A percentile compares a stretch with the other conserved stretches of the same genome.
Conservation (phyloP, 2,113 vertebrate genomes). For the Elanoides forficatus region DNA sequence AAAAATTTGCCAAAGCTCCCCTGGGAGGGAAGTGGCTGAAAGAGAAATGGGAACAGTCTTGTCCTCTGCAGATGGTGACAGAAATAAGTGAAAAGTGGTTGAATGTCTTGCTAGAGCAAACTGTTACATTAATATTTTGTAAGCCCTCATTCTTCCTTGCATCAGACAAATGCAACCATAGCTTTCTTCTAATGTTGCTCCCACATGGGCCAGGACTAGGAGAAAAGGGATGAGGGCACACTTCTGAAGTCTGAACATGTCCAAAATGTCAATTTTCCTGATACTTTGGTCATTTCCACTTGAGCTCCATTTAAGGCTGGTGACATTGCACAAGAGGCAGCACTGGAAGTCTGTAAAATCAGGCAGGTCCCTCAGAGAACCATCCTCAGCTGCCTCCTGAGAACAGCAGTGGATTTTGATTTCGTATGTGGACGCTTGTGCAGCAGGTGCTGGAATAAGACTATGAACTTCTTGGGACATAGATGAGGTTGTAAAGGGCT, state of each 20-base stretch:
- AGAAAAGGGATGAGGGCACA: not conserved
- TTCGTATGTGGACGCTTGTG: not conserved
- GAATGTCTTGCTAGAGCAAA: not conserved
- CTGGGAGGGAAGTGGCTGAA: not conserved
- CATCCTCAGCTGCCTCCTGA: not conserved
- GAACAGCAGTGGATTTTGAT: rapidly evolving
- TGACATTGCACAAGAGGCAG: not conserved
- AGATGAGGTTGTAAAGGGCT: not conserved
- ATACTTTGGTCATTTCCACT: not conserved
- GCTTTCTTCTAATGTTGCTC: not conserved
- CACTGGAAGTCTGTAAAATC: not conserved
- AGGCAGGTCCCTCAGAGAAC: not conserved
- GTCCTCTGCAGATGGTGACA: not conserved
- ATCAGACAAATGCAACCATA: not conserved
- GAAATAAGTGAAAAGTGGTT: not conserved
- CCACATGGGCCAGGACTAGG: not conserved
- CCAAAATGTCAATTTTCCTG: not conserved
- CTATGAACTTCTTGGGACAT: no score
- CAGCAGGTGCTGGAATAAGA: not conserved
- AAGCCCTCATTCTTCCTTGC: not conserved
- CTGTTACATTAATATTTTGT: not conserved
- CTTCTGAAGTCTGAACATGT: not conserved
- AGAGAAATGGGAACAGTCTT: not conserved
- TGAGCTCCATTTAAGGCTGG: not conserved
- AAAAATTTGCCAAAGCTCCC: not conserved